Evolutionary conservation across 2,797 vertebrate genomes (phyloP), one percentile per base, ranked within the genome.

Genomic region (Crocodylus rhombifer): DNA sequence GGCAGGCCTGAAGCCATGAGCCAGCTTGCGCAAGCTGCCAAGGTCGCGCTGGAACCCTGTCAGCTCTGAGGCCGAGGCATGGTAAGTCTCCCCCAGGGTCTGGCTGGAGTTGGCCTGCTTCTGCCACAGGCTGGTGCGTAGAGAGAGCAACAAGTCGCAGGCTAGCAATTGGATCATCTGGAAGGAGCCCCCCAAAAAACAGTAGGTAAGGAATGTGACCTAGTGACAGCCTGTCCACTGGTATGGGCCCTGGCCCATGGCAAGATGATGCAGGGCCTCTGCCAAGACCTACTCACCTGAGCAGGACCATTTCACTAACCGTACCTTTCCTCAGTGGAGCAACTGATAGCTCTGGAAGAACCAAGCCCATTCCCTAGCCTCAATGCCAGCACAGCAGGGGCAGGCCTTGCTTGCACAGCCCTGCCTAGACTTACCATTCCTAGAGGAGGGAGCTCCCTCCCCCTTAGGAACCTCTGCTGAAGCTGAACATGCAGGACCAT

Each of bases 11-110:
- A 99, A 99, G 95, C 98, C 97, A 77, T 99, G 99, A 7, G 99
- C 99, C 88, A 99, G 98, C 89, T 98, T 98, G 92, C 99, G 98
- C 85, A 99, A 98, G 13, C 99, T 98, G 90, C 99, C 99, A 11
- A 99, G 99, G 97, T 99, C 99, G 0, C 98, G 98, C 96, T 99
- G 99, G 98, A 99, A 99, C 89, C 99, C 99, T 0, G 99, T 98
- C 96, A 99, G 95, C 95, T 99, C 98, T 0, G 98, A 96, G 12
- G 98, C 98, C 0, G 98, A 99, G 2, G 98, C 98, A 0, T 98
- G 99, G 95, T 98, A 98, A 3, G 98, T 98, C 92, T 99, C 99
- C 12, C 99, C 99, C 57, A 99, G 98, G n/a, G 97, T 96, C 97
- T 98, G 97, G 95, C 97, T 98, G 95, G 96, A 55, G 0, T 94